These are phyloP conservation scores for Dryobota labecula DNA, from an alignment of 2,888 invertebrate species.

Conservation along the genomic window DNA sequence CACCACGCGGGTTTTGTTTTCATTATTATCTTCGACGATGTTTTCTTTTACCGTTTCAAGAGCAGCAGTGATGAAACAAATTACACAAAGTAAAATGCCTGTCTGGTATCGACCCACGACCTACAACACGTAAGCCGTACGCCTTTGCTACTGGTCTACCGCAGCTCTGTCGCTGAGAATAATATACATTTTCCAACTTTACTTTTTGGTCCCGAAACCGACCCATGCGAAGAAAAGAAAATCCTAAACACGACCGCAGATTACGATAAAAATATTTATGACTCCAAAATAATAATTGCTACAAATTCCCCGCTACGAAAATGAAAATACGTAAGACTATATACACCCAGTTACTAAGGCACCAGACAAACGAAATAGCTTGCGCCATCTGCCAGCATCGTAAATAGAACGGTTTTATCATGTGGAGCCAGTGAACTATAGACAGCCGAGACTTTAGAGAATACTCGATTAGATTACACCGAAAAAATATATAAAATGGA, in stretches of 20 bases:
- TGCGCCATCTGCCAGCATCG: slow-evolving; percentile 57
- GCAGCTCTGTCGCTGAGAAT: neutral
- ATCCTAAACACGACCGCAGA: neutral
- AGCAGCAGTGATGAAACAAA: too few relatives aligned
- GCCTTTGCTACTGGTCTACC: neutral
- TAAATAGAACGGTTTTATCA: slow-evolving; percentile 65
- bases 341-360: slow-evolving; percentile 28
- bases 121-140: too few relatives aligned
- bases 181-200: neutral
- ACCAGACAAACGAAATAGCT: slow-evolving; percentile 46
- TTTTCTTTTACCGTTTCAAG: too few relatives aligned
- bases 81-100: too few relatives aligned
- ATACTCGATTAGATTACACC: slow-evolving; percentile 51
- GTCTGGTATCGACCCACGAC: too few relatives aligned
- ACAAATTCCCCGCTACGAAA: slow-evolving; percentile 1
- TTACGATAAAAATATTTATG: neutral
- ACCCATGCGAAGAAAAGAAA: neutral
- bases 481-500: slow-evolving; percentile 39
- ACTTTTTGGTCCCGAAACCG: neutral
- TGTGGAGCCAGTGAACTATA: slow-evolving; percentile 47
- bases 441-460: slow-evolving; percentile 38
- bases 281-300: slow-evolving; percentile 16
- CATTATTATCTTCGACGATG: too few relatives aligned
- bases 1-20: too few relatives aligned
- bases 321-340: slow-evolving; percentile 22